These are phyloP conservation scores for Andrena hattorfiana DNA, from an alignment of 2,888 invertebrate genomes.

Conservation along the genomic window DNA sequence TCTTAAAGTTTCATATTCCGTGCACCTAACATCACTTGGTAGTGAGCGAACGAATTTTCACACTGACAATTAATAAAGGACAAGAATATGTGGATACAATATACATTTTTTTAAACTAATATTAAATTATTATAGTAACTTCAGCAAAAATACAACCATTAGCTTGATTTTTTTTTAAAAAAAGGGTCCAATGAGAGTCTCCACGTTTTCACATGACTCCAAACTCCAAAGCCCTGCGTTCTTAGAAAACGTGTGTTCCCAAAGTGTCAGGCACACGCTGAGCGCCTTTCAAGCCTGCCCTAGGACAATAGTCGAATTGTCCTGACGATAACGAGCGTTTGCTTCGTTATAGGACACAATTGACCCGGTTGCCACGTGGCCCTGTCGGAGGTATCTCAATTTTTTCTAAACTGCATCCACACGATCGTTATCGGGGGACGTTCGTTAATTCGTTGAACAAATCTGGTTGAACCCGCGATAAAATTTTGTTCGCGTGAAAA, in stretches of 20 bases:
- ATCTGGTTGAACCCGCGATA: neutral
- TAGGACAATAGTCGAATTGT: conserved; percentile 69
- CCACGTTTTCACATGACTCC: neutral
- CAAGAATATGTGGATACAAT: no score
- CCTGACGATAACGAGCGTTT: conserved; percentile 70
- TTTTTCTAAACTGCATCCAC: conserved; percentile 35
- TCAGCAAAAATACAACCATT: no score
- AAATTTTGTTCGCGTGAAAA: neutral
- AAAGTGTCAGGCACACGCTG: conserved; percentile 42
- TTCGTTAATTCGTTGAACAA: conserved; percentile 1
- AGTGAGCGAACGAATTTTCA: no score
- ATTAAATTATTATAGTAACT: no score
- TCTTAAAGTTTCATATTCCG: no score
- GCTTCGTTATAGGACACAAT: conserved; percentile 72
- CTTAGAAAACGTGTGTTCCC: conserved; percentile 21
- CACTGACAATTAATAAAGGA: no score
- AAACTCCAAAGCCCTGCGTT: conserved; percentile 19
- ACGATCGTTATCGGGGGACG: conserved; percentile 44
- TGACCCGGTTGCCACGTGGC: conserved; percentile 72
- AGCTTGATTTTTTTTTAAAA: no score
- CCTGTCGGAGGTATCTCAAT: conserved; percentile 41
- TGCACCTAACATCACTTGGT: no score
- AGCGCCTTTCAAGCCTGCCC: conserved; percentile 39
- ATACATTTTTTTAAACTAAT: no score
- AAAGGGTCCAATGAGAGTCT: no score